A percentile compares a stretch with the other conserved stretches of the same genome.
Evolutionary conservation across 2,888 invertebrate species (phyloP).

Genomic region (Brenthis ino): DNA sequence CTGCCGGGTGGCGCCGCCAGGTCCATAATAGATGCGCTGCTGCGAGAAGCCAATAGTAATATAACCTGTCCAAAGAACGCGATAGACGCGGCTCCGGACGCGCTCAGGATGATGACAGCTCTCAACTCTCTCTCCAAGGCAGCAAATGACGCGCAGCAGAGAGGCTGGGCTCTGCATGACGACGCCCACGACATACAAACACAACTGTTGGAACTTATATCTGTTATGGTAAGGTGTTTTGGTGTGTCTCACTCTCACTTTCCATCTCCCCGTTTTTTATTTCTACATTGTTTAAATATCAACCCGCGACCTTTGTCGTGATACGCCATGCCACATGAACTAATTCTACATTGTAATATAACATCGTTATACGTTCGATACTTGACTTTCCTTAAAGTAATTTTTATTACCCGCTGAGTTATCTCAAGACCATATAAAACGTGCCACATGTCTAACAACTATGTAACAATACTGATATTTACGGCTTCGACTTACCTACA

Average conservation of each 20-base stretch:
- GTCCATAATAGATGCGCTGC: conserved; percentile 73
- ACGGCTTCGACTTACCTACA: too few relatives aligned
- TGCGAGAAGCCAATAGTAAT: conserved; percentile 74
- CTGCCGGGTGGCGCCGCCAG: conserved; percentile 75
- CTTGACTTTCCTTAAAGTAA: too few relatives aligned
- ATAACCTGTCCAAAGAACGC: conserved; percentile 83
- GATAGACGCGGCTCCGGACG: conserved; percentile 92
- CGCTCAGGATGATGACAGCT: conserved; percentile 90
- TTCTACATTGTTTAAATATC: too few relatives aligned
- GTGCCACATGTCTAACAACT: too few relatives aligned
- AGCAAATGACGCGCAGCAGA: conserved; percentile 96
- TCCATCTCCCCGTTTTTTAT: too few relatives aligned
- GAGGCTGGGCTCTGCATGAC: conserved; percentile 97
- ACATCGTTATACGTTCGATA: too few relatives aligned
- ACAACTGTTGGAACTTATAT: conserved; percentile 90
- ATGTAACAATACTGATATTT: too few relatives aligned
- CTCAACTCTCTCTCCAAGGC: conserved; percentile 92
- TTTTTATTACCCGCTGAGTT: too few relatives aligned
- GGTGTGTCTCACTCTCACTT: background rate
- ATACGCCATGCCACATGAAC: too few relatives aligned
- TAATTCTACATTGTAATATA: too few relatives aligned
- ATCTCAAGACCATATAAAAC: too few relatives aligned
- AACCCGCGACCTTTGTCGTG: too few relatives aligned
- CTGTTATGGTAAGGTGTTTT: conserved; percentile 86
- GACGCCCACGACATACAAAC: conserved; percentile 94